These are phyloP conservation scores for Bombus difficillimus DNA, from an alignment of 1,140 invertebrate species.

Conservation along the genomic window DNA sequence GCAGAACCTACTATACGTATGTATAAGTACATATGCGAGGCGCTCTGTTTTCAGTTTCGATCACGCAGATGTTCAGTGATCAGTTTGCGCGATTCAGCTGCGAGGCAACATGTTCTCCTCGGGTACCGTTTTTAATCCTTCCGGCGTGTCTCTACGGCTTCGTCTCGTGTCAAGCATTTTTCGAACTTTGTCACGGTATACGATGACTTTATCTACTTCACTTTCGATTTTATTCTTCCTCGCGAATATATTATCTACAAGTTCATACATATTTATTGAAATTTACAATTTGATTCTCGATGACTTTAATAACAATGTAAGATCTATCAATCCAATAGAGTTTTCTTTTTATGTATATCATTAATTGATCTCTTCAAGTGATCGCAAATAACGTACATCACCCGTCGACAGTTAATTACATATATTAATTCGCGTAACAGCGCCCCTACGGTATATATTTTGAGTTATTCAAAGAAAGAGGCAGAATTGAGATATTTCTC, in stretches of 20 bases:
- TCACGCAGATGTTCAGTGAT: slow-evolving; percentile 30
- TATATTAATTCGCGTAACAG: slow-evolving; percentile 32
- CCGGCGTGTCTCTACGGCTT: too few relatives aligned
- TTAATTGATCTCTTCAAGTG: slow-evolving; percentile 25
- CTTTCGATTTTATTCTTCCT: too few relatives aligned
- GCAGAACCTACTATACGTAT: neutral
- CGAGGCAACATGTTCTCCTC: neutral
- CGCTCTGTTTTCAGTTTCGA: slow-evolving; percentile 15
- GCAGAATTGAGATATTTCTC: neutral
- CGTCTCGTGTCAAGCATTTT: neutral
- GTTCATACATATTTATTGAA: neutral
- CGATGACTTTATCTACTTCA: neutral
- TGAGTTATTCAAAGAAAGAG: neutral
- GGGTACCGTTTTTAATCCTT: neutral
- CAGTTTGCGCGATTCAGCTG: neutral
- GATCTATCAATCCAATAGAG: too few relatives aligned
- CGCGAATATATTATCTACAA: neutral
- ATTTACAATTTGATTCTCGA: neutral
- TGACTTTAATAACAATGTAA: neutral
- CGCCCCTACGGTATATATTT: neutral
- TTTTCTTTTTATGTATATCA: slow-evolving; percentile 14
- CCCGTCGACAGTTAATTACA: slow-evolving; percentile 33
- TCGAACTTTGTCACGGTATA: neutral
- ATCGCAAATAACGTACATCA: slow-evolving; percentile 21
- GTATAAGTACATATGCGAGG: too few relatives aligned